A percentile compares a stretch with the other conserved stretches of the same genome.
Evolutionary conservation across 2,888 invertebrate genomes (phyloP).

Genomic region (Tricholauxania praeusta): DNA sequence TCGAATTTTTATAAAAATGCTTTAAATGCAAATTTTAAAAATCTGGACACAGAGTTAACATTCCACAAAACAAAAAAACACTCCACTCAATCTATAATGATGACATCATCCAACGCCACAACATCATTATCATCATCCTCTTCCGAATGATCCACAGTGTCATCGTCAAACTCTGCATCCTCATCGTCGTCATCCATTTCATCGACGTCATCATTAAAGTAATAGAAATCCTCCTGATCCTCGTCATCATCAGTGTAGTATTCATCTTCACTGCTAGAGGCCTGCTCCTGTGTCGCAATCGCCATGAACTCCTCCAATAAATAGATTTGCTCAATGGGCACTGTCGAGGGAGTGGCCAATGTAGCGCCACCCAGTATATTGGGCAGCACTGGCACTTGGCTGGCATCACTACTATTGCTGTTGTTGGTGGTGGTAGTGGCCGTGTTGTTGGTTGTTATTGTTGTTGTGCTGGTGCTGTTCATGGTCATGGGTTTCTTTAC

Average conservation of each 20-base stretch:
- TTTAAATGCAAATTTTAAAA: no score
- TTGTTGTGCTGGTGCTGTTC: background rate
- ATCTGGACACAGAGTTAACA: no score
- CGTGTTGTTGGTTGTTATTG: background rate
- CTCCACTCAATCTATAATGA: constrained; percentile 34
- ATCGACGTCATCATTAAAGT: background rate
- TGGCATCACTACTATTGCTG: background rate
- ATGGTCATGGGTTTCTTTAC: constrained; percentile 10
- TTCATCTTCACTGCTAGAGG: constrained; percentile 28
- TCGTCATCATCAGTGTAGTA: constrained; percentile 17
- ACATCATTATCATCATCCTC: constrained; percentile 20
- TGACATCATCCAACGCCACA: constrained; percentile 33
- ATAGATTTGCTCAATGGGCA: constrained; percentile 32
- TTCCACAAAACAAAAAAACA: background rate
- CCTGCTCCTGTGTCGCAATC: constrained; percentile 16
- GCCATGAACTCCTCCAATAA: constrained; percentile 43
- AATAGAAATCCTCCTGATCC: constrained; percentile 12
- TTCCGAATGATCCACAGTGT: background rate
- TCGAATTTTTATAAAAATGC: no score
- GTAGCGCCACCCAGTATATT: background rate
- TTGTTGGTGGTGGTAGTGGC: background rate
- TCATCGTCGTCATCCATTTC: background rate
- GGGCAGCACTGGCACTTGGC: background rate
- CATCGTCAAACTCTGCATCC: constrained; percentile 1
- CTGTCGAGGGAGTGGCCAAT: background rate